Base-by-base conservation (phyloP, 2,113 vertebrate species). In the Hemiscyllium ocellatum region DNA sequence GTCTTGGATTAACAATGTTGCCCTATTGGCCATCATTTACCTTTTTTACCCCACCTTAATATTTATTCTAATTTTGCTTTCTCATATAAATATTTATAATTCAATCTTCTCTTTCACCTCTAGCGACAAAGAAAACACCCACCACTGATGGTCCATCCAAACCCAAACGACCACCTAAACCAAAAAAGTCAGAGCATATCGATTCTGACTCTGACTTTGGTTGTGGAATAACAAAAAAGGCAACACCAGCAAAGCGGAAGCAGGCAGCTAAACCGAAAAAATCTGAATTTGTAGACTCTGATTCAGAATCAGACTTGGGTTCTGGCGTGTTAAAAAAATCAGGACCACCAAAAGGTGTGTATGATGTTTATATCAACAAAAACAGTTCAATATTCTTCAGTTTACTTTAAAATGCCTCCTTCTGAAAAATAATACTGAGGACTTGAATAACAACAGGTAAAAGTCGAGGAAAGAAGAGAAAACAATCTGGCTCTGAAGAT, bases 161-260 rank as follows among this genome's bases (percentile, higher is more conserved):
- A 97, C 98, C 98, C 61, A 99, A 98, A 97, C 98, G 98, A 97
- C 61, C 98, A 96, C 97, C 97, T 97, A 99, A 98, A 97, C 98
- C 97, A 96, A 99, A 98, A 98, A 99, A 99, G 96, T 97, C 98
- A 68, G 98, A 99, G 96, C 97, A 98, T 96, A 96, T 98, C 22
- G 97, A 98, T 97, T 99, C 98, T 96, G 99, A 99, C 96, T 99
- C 99, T 0, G 99, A 99, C 97, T 99, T 99, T 10, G 99, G 99
- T 97, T 98, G 98, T 0, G 98, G 97, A 56, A 97, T 98, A 96
- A 98, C 98, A 98, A 99, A 98, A 97, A 98, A 99, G 96, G 96
- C 97, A 61, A 76, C 97, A 95, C 66, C 97, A 96, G 97, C 98
- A 86, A 99, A 99, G 98, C 98, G 98, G 98, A 95, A 96, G 97